Conservation (phyloP, 2,797 vertebrate genomes). For the Australoheros facetus region DNA sequence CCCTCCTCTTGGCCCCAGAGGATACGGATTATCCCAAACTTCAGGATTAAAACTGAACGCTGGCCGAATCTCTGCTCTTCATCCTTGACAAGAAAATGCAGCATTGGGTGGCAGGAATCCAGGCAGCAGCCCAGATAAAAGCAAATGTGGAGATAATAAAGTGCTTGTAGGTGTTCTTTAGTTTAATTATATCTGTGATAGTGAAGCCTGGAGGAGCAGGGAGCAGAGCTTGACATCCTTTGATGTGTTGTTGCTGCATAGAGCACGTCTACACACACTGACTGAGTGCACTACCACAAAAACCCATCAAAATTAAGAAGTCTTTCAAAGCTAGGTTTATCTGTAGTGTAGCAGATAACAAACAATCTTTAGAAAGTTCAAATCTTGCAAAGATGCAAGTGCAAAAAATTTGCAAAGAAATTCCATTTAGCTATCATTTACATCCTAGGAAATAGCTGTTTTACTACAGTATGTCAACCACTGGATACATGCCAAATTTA, state of each 20-base stretch:
- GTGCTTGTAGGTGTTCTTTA: constrained; percentile 27
- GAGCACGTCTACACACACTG: background rate
- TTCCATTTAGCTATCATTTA: background rate
- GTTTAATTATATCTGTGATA: constrained; percentile 13
- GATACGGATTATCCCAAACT: constrained; percentile 1
- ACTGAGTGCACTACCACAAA: background rate
- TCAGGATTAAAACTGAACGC: background rate
- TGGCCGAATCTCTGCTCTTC: background rate
- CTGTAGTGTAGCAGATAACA: background rate
- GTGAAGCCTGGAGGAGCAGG: background rate
- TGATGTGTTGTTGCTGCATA: background rate
- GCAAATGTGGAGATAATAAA: background rate
- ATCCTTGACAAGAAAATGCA: constrained; percentile 1
- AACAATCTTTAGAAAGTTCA: background rate
- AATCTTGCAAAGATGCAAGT: too few species aligned
- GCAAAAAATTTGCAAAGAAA: background rate
- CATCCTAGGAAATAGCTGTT: background rate
- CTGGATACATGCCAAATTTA: background rate
- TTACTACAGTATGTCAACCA: background rate
- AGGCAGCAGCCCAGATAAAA: background rate
- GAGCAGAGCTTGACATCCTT: background rate
- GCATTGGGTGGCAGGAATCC: background rate
- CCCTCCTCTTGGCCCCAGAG: background rate
- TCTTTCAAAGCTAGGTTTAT: background rate
- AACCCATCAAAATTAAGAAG: background rate